These are phyloP conservation scores for Rugalucina vietnamica DNA, from an alignment of 2,888 invertebrate species.

Conservation along the genomic window DNA sequence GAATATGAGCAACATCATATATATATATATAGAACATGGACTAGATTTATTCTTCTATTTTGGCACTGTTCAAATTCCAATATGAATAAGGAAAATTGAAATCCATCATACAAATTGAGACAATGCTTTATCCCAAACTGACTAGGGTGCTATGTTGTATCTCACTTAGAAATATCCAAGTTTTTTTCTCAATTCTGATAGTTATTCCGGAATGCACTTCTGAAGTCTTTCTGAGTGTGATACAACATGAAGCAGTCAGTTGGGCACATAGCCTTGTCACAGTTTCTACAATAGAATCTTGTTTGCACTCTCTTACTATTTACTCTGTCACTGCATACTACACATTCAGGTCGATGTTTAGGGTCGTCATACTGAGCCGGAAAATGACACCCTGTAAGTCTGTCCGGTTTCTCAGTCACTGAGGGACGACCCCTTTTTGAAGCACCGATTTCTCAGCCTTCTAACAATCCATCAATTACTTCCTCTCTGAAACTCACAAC, in stretches of 20 bases:
- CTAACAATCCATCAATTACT: conserved; percentile 48
- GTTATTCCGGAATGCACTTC: too few species aligned
- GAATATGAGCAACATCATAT: too few species aligned
- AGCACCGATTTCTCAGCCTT: conserved; percentile 7
- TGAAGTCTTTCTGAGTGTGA: conserved; percentile 38
- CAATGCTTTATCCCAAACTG: too few species aligned
- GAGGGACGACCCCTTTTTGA: conserved; percentile 10
- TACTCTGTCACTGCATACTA: conserved; percentile 34
- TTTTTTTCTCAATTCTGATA: too few species aligned
- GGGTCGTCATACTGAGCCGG: conserved; percentile 23
- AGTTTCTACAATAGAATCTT: conserved; percentile 29
- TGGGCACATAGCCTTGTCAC: conserved; percentile 44
- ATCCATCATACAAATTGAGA: too few species aligned
- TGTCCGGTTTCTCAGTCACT: conserved; percentile 13
- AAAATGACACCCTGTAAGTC: conserved; percentile 48
- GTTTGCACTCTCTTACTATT: conserved; percentile 47
- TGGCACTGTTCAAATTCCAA: too few species aligned
- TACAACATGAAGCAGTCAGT: conserved; percentile 43
- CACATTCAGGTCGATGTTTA: conserved; percentile 51
- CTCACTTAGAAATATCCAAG: too few species aligned
- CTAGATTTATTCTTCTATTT: too few species aligned
- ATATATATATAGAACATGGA: too few species aligned
- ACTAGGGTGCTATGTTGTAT: too few species aligned
- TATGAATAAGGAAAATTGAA: too few species aligned
- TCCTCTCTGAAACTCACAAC: conserved; percentile 28